phyloP scores from a whole-genome alignment of 2,888 invertebrate genomes.

The Trilocha varians region DNA sequence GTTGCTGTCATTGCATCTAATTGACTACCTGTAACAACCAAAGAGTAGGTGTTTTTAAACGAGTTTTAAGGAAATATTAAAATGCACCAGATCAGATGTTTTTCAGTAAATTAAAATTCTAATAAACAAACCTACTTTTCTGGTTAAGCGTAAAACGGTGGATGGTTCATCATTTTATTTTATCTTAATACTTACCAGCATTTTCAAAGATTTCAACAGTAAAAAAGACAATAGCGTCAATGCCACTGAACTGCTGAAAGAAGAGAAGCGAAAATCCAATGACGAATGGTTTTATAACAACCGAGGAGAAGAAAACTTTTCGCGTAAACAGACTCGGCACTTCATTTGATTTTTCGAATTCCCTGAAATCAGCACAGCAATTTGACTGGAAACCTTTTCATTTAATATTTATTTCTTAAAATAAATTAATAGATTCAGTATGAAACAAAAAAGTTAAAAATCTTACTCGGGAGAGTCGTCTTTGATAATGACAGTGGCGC shows the following conservation, averaged over 20 bases:
- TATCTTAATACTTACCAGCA: conserved; percentile 42
- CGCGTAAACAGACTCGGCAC: conserved; percentile 53
- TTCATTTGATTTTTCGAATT: conserved; percentile 22
- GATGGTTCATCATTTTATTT: too few species aligned
- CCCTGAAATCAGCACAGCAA: too few species aligned
- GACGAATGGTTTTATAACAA: conserved; percentile 60
- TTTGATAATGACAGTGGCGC: conserved; percentile 47
- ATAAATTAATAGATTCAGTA: too few species aligned
- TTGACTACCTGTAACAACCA: conserved; percentile 46
- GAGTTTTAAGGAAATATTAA: too few species aligned
- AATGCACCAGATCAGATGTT: too few species aligned
- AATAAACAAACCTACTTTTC: too few species aligned
- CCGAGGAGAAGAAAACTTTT: conserved; percentile 59
- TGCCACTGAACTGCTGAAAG: conserved; percentile 75
- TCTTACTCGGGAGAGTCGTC: conserved; percentile 43
- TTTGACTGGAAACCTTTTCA: too few species aligned
- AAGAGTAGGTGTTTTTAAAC: too few species aligned
- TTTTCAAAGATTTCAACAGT: conserved; percentile 72
- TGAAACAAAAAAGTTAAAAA: too few species aligned
- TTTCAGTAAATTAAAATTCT: too few species aligned
- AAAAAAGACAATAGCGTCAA: conserved; percentile 74
- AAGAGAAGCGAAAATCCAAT: conserved; percentile 64
- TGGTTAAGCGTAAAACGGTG: too few species aligned
- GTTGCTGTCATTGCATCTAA: conserved; percentile 69
- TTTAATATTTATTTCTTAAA: too few species aligned